Evolutionary conservation across 2,888 invertebrate genomes (phyloP), one percentile per base, ranked within the genome.

Genomic region (Alitta virens): DNA sequence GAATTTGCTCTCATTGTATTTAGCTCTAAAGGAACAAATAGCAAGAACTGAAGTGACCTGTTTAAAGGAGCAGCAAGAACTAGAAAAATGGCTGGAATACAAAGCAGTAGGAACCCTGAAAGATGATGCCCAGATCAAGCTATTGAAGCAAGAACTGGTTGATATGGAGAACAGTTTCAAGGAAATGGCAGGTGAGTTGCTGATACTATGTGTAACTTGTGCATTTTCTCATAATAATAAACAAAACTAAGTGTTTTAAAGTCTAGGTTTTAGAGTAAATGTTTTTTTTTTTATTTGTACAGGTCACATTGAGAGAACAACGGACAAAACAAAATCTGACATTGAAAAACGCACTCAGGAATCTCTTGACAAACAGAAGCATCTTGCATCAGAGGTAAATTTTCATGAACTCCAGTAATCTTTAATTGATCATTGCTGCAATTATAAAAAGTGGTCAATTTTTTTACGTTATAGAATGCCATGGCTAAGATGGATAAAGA

Each of bases 401-500:
- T n/a, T n/a, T n/a, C n/a, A 14, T 16, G 12, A 16, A 16, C 16
- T 40, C 16, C 42, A 40, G n/a, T 40, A 40, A 12, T 40, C 42
- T 40, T 40, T 40, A 12, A 14, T 16, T 40, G n/a, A 12, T 14
- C 16, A 40, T 40, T 40, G n/a, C 16, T 12, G n/a, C 16, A 14
- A 14, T 14, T 40, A 14, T 12, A 14, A 40, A 40, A 40, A 14
- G n/a, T n/a, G n/a, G n/a, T n/a, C n/a, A n/a, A n/a, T n/a, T n/a
- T 18, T 18, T n/a, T 5, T 18, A 16, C 3, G n/a, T 72, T 72
- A 0, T 72, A 81, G 79, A 78, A 75, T 74, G 81, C 80, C 14
- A 78, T 81, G 65, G 71, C 75, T 49, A 71, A 73, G 61, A 67
- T 81, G 68, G 79, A 80, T 63, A 81, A 81, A 65, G 69, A 78